Evolutionary conservation across 2,113 vertebrate genomes (phyloP), one percentile per base, ranked within the genome.

Genomic region (Silurus glanis): DNA sequence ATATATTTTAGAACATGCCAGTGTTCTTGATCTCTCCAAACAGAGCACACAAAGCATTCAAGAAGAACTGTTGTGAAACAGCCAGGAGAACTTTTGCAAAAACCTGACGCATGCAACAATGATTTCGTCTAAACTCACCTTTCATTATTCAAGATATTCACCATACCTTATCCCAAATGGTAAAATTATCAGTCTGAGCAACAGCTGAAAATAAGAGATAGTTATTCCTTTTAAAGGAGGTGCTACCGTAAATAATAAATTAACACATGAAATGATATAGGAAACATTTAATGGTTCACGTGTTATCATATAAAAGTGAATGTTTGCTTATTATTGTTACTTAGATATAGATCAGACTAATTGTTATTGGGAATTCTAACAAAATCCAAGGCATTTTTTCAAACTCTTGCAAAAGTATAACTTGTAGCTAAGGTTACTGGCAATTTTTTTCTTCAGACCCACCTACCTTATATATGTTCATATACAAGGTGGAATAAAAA

Each of bases 401-500:
- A 56, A 49, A 14, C 25, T 3, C 13, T 74, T 74, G 8, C 5
- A 71, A 67, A 72, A 17, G 19, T 56, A 76, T 53, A 78, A 6
- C 21, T 76, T 53, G 49, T 75, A 12, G 4, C 12, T 56, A 56
- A 56, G 4, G 9, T 25, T 28, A 56, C 28, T 78, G 23, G 12
- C 13, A 78, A 78, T 78, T 78, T 78, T 78, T 25, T 17, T n/a
- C n/a, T n/a, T n/a, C 53, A 28, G 51, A 78, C n/a, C 25, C 72
- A 17, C 12, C 23, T 9, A 56, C 23, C 2, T 56, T 28, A 78
- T 78, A 56, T 23, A 28, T 5, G 14, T n/a, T n/a, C n/a, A n/a
- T n/a, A n/a, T n/a, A n/a, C n/a, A n/a, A n/a, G n/a, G n/a, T n/a
- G n/a, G n/a, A n/a, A n/a, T n/a, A n/a, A n/a, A n/a, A n/a, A n/a